Evolutionary conservation across 1,140 invertebrate genomes (phyloP).

Genomic region (Drosophila pandora): DNA sequence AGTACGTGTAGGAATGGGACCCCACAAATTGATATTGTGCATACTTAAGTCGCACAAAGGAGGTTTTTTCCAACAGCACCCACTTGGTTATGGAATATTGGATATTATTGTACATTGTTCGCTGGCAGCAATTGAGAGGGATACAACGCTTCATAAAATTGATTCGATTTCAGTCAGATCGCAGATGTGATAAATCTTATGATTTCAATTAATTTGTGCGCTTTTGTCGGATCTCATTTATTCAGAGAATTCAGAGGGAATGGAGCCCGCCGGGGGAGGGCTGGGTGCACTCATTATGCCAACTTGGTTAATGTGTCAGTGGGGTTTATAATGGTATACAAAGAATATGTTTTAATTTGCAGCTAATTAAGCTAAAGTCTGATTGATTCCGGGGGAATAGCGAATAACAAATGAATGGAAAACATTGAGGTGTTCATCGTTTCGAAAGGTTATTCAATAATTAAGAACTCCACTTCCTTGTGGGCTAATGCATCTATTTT

Average conservation of each 20-base stretch:
- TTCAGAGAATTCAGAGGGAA: constrained; percentile 8
- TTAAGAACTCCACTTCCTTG: constrained; percentile 33
- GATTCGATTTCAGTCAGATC: constrained; percentile 70
- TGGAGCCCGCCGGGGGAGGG: constrained; percentile 2
- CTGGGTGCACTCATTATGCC: constrained; percentile 56
- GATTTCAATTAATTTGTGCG: constrained; percentile 80
- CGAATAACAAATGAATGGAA: constrained; percentile 38
- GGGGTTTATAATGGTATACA: constrained; percentile 51
- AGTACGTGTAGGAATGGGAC: constrained; percentile 79
- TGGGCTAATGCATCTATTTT: constrained; percentile 17
- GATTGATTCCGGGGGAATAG: constrained; percentile 31
- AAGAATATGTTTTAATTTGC: constrained; percentile 62
- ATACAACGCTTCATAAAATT: constrained; percentile 50
- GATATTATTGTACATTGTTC: constrained; percentile 18
- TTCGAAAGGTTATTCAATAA: constrained; percentile 41
- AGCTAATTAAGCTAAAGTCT: constrained; percentile 42
- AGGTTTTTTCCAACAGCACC: constrained; percentile 52
- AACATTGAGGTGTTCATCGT: constrained; percentile 36
- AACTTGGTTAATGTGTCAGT: constrained; percentile 67
- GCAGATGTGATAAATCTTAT: constrained; percentile 67
- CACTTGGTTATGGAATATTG: constrained; percentile 43
- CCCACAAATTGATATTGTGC: constrained; percentile 79
- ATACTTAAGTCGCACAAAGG: constrained; percentile 55
- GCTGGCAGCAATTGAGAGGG: constrained; percentile 15
- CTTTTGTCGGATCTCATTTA: constrained; percentile 43